Percentiles rank a stretch among this genome's conserved stretches.
Evolutionary conservation across 2,888 invertebrate genomes (phyloP).

Genomic region (Rhodophaea formosa): DNA sequence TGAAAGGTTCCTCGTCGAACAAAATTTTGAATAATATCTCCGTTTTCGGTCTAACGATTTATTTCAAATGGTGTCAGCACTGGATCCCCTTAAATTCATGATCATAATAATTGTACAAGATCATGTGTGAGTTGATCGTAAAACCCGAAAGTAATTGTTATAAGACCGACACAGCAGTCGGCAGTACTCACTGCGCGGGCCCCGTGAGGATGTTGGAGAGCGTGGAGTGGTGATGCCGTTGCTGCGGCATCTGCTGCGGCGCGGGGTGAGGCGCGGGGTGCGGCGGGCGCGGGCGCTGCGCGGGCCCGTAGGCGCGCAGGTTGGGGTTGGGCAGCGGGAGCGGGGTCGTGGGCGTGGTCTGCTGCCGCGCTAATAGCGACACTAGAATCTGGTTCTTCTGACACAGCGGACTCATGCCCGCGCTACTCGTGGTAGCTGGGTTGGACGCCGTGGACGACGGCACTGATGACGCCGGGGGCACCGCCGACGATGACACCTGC

Average conservation of each 20-base stretch:
- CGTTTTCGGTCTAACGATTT: too few relatives aligned
- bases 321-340: constrained; percentile 87
- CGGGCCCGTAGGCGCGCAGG: constrained; percentile 53
- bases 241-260: constrained; percentile 32
- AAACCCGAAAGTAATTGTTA: too few relatives aligned
- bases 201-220: constrained; percentile 55
- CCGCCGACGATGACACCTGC: constrained; percentile 80
- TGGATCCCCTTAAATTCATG: too few relatives aligned
- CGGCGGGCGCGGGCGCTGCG: constrained; percentile 42
- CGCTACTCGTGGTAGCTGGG: constrained; percentile 49
- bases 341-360: constrained; percentile 84
- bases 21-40: too few relatives aligned
- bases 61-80: too few relatives aligned
- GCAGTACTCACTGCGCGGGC: constrained; percentile 26
- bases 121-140: neutral
- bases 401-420: constrained; percentile 85
- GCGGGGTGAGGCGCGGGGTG: constrained; percentile 39
- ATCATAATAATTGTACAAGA: too few relatives aligned
- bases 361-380: constrained; percentile 88
- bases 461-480: constrained; percentile 77
- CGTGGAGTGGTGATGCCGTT: constrained; percentile 41
- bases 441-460: constrained; percentile 53
- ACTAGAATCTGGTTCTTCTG: constrained; percentile 93
- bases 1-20: too few relatives aligned
- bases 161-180: too few relatives aligned